These are phyloP conservation scores for Entomobrya multifasciata DNA, from an alignment of 2,888 invertebrate species.

Conservation along the genomic window DNA sequence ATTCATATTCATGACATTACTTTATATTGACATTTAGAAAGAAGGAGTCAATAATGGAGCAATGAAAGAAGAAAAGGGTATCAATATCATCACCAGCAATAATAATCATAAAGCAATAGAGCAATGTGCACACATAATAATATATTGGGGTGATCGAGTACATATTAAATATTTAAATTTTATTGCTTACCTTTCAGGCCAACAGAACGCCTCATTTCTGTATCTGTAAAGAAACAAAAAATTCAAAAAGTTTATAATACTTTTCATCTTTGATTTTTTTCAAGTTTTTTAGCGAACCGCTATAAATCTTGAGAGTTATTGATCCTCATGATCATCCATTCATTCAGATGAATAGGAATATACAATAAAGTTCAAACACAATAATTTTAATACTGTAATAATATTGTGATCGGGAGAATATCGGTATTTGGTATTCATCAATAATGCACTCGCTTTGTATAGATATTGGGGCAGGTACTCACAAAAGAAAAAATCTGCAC, in stretches of 20 bases:
- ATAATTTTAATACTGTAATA: constrained; percentile 41
- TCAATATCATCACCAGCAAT: constrained; percentile 29
- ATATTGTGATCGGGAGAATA: constrained; percentile 53
- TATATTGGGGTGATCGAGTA: background rate
- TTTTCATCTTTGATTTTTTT: background rate
- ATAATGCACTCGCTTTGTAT: background rate
- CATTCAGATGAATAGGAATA: background rate
- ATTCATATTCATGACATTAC: constrained; percentile 36
- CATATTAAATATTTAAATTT: constrained; percentile 68
- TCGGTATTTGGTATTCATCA: background rate
- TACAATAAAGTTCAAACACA: background rate
- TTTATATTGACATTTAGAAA: constrained; percentile 54
- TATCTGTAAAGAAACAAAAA: constrained; percentile 85
- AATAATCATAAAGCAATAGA: constrained; percentile 41
- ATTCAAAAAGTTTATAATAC: constrained; percentile 19
- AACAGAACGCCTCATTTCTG: constrained; percentile 92
- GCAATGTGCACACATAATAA: background rate
- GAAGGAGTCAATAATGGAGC: constrained; percentile 61
- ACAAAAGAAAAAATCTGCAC: background rate
- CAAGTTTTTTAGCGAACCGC: constrained; percentile 21
- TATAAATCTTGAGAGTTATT: constrained; percentile 64
- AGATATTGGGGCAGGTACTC: background rate
- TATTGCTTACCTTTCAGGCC: constrained; percentile 89
- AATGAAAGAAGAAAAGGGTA: constrained; percentile 55
- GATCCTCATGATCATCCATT: constrained; percentile 45